Evolutionary conservation across 2,888 invertebrate genomes (phyloP).

Genomic region (Achlya flavicornis): DNA sequence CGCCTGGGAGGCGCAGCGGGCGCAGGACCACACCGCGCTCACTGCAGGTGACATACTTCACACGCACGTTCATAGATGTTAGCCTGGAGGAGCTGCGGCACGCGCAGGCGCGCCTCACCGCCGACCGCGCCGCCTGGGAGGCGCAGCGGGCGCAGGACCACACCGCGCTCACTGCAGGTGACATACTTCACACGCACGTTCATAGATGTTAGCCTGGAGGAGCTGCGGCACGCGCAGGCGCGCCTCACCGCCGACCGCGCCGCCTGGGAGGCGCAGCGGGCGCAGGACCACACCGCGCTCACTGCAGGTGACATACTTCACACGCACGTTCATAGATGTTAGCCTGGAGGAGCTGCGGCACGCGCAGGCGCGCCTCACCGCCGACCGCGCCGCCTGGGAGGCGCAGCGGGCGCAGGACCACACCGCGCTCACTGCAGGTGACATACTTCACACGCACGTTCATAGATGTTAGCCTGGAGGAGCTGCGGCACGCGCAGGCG

Average conservation of each 20-base stretch:
- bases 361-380: too few relatives aligned
- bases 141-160: constrained; percentile 85
- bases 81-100: constrained; percentile 96
- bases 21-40: constrained; percentile 61
- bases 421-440: too few relatives aligned
- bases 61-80: too few relatives aligned
- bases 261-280: constrained; percentile 89
- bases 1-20: constrained; percentile 89
- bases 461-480: too few relatives aligned
- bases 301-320: constrained; percentile 44
- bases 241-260: constrained; percentile 90
- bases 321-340: too few relatives aligned
- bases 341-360: too few relatives aligned
- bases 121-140: constrained; percentile 90
- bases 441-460: too few relatives aligned
- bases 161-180: constrained; percentile 54
- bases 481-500: too few relatives aligned
- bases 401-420: too few relatives aligned
- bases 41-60: constrained; percentile 44
- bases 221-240: constrained; percentile 95
- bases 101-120: constrained; percentile 92
- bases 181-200: too few relatives aligned
- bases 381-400: too few relatives aligned
- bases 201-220: too few relatives aligned
- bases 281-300: constrained; percentile 61